Evolutionary conservation across 2,113 vertebrate genomes (phyloP).

Genomic region (Campylomormyrus tamandua): DNA sequence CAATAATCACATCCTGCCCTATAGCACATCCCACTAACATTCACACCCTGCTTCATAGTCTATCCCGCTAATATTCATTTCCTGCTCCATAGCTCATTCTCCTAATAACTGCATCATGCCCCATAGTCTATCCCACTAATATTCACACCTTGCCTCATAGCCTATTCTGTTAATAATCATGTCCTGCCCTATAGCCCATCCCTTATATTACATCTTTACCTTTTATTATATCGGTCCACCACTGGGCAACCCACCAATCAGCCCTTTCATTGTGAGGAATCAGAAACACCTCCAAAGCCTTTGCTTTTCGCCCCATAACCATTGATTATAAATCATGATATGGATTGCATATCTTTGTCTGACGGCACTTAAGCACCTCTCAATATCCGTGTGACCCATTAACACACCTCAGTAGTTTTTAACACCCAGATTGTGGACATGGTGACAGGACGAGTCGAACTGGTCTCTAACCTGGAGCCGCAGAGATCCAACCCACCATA

Average conservation of each 20-base stretch:
- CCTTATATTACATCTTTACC: not conserved
- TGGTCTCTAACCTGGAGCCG: not conserved
- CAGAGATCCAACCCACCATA: not conserved
- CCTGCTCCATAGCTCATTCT: not conserved
- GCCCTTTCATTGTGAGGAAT: not conserved
- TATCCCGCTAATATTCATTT: not conserved
- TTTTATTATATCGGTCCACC: not conserved
- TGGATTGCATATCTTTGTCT: not conserved
- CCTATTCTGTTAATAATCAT: not conserved
- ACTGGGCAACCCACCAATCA: not conserved
- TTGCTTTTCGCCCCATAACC: not conserved
- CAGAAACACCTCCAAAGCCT: not conserved
- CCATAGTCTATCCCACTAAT: not conserved
- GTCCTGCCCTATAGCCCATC: not conserved
- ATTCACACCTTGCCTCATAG: not conserved
- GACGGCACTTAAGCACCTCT: not conserved
- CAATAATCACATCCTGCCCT: not conserved
- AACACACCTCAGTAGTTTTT: not conserved
- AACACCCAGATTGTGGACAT: not conserved
- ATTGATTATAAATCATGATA: not conserved
- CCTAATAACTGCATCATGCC: not conserved
- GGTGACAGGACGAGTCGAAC: not conserved
- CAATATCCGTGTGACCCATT: not conserved
- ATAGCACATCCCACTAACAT: not conserved
- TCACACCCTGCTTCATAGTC: not conserved